A percentile compares a stretch with the other conserved stretches of the same genome.
Evolutionary conservation across 2,888 invertebrate genomes (phyloP).

Genomic region (Trisateles emortualis): DNA sequence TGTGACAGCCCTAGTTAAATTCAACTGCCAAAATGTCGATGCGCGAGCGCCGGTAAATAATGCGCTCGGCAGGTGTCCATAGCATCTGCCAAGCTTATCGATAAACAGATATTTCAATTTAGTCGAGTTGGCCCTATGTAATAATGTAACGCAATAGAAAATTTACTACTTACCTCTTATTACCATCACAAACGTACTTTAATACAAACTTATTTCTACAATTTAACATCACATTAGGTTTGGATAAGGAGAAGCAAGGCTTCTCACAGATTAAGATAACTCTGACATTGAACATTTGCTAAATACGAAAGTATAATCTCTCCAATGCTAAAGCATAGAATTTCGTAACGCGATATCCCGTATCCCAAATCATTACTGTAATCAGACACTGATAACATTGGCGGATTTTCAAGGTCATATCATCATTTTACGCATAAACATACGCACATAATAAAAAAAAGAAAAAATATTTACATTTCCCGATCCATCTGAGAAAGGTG

Average conservation of each 20-base stretch:
- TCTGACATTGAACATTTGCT: not conserved
- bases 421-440: slow-evolving; percentile 56
- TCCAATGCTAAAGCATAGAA: slow-evolving; percentile 28
- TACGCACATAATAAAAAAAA: slow-evolving; percentile 32
- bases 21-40: slow-evolving; percentile 26
- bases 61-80: slow-evolving; percentile 38
- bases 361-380: slow-evolving; percentile 55
- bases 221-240: no score
- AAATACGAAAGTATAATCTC: slow-evolving; percentile 29
- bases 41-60: slow-evolving; percentile 34
- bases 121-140: slow-evolving; percentile 27
- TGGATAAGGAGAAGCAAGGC: not conserved
- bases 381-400: slow-evolving; percentile 78
- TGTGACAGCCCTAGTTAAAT: slow-evolving; percentile 22
- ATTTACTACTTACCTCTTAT: not conserved
- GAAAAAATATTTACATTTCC: not conserved
- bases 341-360: slow-evolving; percentile 47
- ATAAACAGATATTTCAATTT: slow-evolving; percentile 43
- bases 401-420: slow-evolving; percentile 70
- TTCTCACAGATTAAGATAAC: not conserved
- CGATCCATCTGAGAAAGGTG: slow-evolving; percentile 35
- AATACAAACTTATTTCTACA: no score
- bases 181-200: not conserved
- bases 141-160: not conserved
- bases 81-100: slow-evolving; percentile 53